Evolutionary conservation across 2,888 invertebrate species (phyloP).

Genomic region (Coelogynopora nodosa): DNA sequence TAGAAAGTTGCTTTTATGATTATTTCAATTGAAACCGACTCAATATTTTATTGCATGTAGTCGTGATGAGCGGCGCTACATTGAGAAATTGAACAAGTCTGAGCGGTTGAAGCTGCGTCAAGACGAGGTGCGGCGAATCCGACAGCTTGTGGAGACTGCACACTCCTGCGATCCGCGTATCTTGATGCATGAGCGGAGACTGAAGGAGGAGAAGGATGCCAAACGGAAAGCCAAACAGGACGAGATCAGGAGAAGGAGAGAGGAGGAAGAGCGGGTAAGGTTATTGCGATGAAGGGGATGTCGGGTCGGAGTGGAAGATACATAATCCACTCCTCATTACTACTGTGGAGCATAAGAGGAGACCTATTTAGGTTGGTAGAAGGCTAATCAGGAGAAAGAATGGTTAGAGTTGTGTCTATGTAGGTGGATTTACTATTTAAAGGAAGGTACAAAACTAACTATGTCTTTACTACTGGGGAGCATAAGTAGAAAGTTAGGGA

Average conservation of each 20-base stretch:
- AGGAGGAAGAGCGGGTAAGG: slow-evolving; percentile 56
- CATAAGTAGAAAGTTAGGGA: too few relatives aligned
- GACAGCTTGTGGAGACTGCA: slow-evolving; percentile 84
- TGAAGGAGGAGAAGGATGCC: slow-evolving; percentile 65
- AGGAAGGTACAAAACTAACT: too few relatives aligned
- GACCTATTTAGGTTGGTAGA: too few relatives aligned
- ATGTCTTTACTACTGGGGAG: too few relatives aligned
- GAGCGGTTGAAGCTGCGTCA: slow-evolving; percentile 87
- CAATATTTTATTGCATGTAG: slow-evolving; percentile 49
- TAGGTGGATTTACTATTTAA: too few relatives aligned
- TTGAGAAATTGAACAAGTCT: slow-evolving; percentile 93
- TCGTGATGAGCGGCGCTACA: slow-evolving; percentile 91
- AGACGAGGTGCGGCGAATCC: slow-evolving; percentile 87
- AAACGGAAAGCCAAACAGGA: slow-evolving; percentile 72
- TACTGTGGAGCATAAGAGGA: too few relatives aligned
- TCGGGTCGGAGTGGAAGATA: too few relatives aligned
- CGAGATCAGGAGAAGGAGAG: slow-evolving; percentile 66
- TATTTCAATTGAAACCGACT: slow-evolving; percentile 1
- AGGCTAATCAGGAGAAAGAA: too few relatives aligned
- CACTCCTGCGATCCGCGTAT: slow-evolving; percentile 91
- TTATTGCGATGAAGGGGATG: too few relatives aligned
- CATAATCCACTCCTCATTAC: too few relatives aligned
- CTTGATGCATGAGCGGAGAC: slow-evolving; percentile 52
- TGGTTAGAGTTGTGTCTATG: too few relatives aligned
- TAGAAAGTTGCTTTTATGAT: slow-evolving; percentile 65